phyloP scores from a whole-genome alignment of 2,797 vertebrate species.

The Poecilia wingei region DNA sequence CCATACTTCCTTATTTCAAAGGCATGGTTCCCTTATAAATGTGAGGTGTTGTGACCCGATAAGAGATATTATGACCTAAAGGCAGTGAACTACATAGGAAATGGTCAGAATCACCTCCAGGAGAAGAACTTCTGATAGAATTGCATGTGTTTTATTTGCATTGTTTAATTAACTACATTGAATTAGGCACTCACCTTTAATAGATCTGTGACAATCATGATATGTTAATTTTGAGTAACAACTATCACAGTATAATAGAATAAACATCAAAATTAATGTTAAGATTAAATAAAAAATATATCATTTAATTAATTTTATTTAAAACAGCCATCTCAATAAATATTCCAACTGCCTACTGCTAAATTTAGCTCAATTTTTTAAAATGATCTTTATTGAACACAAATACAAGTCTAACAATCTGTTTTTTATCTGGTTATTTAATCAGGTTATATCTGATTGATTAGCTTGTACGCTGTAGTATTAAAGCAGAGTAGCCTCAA shows the following conservation, averaged over 20 bases:
- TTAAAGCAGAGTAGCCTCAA: not conserved
- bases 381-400: not conserved
- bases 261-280: not conserved
- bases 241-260: not conserved
- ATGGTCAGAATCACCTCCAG: constrained; percentile 46
- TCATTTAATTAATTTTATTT: not conserved
- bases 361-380: not conserved
- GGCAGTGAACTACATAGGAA: constrained; percentile 72
- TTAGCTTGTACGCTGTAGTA: not conserved
- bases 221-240: not conserved
- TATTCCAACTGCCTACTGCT: not conserved
- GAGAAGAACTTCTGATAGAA: constrained; percentile 48
- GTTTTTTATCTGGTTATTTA: constrained; percentile 1
- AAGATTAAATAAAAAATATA: not conserved
- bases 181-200: not conserved
- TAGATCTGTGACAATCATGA: not conserved
- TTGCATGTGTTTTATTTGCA: constrained; percentile 25
- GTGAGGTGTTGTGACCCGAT: constrained; percentile 69
- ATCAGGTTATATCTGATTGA: not conserved
- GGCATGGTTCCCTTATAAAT: constrained; percentile 77
- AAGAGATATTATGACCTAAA: constrained; percentile 75
- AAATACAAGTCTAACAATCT: not conserved
- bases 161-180: not conserved
- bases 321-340: not conserved
- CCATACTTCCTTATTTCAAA: constrained; percentile 78